phyloP scores from a whole-genome alignment of 2,797 vertebrate genomes.

The Tamandua tetradactyla region DNA sequence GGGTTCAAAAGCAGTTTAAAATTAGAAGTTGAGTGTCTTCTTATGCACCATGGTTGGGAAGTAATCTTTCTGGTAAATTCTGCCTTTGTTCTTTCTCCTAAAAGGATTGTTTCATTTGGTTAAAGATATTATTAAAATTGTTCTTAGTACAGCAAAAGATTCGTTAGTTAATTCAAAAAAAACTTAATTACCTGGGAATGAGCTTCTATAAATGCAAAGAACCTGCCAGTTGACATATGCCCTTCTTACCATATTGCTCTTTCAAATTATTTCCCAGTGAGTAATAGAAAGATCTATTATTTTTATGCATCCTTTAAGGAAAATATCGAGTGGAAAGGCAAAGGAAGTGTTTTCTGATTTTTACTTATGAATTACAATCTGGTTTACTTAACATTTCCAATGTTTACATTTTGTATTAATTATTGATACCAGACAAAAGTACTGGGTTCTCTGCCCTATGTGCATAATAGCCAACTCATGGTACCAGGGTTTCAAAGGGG shows the following conservation, averaged over 20 bases:
- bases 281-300: background rate
- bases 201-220: accelerated
- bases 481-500: no score
- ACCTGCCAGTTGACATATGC: background rate
- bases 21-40: background rate
- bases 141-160: background rate
- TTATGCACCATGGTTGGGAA: background rate
- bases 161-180: background rate
- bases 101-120: background rate
- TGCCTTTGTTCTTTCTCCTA: background rate
- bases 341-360: background rate
- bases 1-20: background rate
- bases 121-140: background rate
- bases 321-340: background rate
- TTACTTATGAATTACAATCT: background rate
- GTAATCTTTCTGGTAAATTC: background rate
- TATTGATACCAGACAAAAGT: no score
- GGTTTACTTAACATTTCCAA: background rate
- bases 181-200: background rate
- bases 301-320: background rate
- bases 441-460: no score
- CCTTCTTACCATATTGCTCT: background rate
- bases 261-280: background rate
- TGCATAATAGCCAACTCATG: no score
- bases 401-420: background rate